Evolutionary conservation across 2,888 invertebrate species (phyloP).

Genomic region (Microchrysa polita): DNA sequence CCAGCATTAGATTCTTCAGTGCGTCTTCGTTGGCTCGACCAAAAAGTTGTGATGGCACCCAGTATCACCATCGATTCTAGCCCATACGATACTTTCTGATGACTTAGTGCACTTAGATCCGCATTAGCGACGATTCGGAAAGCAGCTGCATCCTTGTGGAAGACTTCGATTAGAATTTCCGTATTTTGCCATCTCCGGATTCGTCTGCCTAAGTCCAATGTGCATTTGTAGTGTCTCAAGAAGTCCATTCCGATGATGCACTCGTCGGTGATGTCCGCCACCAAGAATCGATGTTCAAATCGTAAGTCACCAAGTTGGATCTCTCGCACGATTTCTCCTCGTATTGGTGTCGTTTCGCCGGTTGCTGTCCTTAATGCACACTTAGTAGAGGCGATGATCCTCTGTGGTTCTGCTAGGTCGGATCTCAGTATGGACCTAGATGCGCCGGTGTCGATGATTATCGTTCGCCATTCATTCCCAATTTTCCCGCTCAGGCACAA

Average conservation of each 20-base stretch:
- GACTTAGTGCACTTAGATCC: neutral
- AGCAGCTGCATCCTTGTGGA: neutral
- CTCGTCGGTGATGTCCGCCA: conserved; percentile 11
- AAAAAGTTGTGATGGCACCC: neutral
- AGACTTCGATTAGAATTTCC: no score
- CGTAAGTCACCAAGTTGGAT: neutral
- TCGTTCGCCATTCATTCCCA: neutral
- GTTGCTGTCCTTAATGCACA: neutral
- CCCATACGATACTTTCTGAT: no score
- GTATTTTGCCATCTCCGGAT: conserved; percentile 5
- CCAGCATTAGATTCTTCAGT: neutral
- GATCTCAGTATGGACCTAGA: no score
- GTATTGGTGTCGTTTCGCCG: neutral
- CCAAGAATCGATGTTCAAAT: neutral
- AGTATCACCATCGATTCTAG: conserved; percentile 20
- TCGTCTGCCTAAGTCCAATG: neutral
- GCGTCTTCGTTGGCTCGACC: conserved; percentile 13
- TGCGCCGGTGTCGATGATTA: no score
- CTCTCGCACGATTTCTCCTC: neutral
- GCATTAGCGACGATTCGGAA: neutral
- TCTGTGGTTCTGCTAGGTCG: neutral
- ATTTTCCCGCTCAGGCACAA: neutral
- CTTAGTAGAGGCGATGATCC: neutral
- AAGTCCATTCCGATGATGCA: conserved; percentile 23
- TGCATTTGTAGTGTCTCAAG: neutral